Conservation (phyloP, 2,888 invertebrate genomes). For the Cenopis cana region DNA sequence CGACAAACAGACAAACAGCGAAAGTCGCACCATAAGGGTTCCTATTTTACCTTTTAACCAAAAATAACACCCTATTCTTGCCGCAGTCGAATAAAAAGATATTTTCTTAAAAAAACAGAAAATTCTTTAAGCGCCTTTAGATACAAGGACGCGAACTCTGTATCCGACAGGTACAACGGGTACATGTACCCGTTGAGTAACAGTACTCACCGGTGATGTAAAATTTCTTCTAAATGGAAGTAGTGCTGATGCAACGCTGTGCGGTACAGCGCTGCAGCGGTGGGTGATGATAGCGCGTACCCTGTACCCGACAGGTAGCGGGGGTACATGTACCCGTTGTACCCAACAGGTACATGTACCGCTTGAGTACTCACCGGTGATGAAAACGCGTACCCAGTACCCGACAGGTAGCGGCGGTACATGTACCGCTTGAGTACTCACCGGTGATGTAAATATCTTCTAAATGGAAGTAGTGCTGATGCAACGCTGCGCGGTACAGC, state of each 20-base stretch:
- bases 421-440: conserved; percentile 74
- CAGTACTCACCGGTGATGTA: conserved; percentile 76
- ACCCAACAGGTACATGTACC: no score
- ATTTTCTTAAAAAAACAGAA: no score
- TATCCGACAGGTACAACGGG: conserved; percentile 66
- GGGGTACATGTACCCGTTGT: conserved; percentile 87
- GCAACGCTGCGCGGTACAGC: conserved; percentile 88
- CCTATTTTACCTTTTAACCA: no score
- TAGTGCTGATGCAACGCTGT: conserved; percentile 88
- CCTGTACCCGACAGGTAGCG: conserved; percentile 93
- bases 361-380: conserved; percentile 54
- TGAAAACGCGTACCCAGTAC: conserved; percentile 91
- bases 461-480: conserved; percentile 89
- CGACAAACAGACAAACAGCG: no score
- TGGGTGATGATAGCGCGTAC: conserved; percentile 89
- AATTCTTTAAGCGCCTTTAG: no score
- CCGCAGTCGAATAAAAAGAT: no score
- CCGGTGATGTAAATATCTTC: conserved; percentile 89
- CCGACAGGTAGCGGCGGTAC: conserved; percentile 93
- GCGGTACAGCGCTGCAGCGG: conserved; percentile 87
- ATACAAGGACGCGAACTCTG: no score
- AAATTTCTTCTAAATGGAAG: conserved; percentile 91
- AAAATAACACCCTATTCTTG: no score
- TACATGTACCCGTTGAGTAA: not conserved
- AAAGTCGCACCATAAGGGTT: no score